These are phyloP conservation scores for Masnerella sp. DNA, from an alignment of 2,888 invertebrate genomes.

Conservation along the genomic window DNA sequence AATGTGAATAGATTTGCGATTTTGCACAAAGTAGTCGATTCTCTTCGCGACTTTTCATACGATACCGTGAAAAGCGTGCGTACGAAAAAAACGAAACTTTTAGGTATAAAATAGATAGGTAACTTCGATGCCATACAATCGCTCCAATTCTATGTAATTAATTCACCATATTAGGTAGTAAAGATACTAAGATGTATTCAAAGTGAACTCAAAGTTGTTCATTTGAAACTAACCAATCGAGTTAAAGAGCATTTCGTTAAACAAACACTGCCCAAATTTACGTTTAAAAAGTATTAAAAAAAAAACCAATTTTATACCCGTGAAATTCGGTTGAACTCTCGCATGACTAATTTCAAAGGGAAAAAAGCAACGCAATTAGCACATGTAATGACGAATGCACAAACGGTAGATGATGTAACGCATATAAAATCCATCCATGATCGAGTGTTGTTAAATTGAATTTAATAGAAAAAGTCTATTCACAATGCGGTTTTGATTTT, in stretches of 20 bases:
- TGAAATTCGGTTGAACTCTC: no score
- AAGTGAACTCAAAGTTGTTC: constrained; percentile 29
- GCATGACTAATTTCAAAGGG: no score
- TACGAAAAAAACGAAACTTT: constrained; percentile 60
- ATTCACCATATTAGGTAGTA: constrained; percentile 63
- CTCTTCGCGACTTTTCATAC: constrained; percentile 40
- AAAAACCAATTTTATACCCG: neutral
- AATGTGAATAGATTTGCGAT: constrained; percentile 55
- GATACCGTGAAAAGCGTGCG: constrained; percentile 38
- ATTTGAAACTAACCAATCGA: constrained; percentile 12
- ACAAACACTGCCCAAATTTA: constrained; percentile 22
- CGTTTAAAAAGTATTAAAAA: neutral
- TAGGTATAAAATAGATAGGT: constrained; percentile 63
- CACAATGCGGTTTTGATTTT: constrained; percentile 52
- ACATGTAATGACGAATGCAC: constrained; percentile 50
- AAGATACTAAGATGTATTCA: constrained; percentile 35
- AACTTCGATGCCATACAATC: constrained; percentile 67
- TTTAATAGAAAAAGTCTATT: constrained; percentile 32
- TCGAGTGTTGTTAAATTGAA: constrained; percentile 47
- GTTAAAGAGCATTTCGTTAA: no score
- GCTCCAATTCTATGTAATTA: constrained; percentile 72
- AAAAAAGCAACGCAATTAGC: constrained; percentile 23
- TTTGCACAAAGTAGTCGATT: constrained; percentile 57
- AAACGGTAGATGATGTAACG: constrained; percentile 45
- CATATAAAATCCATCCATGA: constrained; percentile 60